These are phyloP conservation scores for Zaprionus inermis DNA, from an alignment of 1,140 invertebrate species.

Conservation along the genomic window DNA sequence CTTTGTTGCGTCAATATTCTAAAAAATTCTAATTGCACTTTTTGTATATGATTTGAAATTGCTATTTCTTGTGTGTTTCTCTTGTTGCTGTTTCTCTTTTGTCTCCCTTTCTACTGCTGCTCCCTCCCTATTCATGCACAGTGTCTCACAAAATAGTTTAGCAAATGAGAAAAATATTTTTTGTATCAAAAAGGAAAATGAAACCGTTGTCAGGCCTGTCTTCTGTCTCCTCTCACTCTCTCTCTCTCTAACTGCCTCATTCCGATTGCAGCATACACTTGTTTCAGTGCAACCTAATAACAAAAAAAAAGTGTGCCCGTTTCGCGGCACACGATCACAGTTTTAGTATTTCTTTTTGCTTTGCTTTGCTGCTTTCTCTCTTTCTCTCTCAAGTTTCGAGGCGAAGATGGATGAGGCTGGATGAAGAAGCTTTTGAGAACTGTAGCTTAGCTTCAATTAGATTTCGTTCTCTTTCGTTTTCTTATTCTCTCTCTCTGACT, in stretches of 20 bases:
- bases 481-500: constrained; percentile 37
- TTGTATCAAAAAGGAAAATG: constrained; percentile 34
- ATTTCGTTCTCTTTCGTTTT: constrained; percentile 14
- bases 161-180: constrained; percentile 18
- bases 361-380: not conserved
- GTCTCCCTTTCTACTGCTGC: constrained; percentile 18
- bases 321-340: not conserved
- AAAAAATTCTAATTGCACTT: constrained; percentile 82
- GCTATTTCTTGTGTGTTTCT: constrained; percentile 49
- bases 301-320: constrained; percentile 25
- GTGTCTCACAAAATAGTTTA: constrained; percentile 17
- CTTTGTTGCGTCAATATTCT: constrained; percentile 69
- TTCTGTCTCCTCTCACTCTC: not conserved
- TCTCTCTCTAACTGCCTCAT: not conserved
- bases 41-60: constrained; percentile 64
- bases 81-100: constrained; percentile 30
- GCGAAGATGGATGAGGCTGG: not conserved
- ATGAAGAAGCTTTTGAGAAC: not conserved
- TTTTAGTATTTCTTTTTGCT: not conserved
- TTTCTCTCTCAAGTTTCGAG: not conserved
- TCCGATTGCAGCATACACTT: not conserved
- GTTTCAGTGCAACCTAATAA: not conserved
- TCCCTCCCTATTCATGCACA: constrained; percentile 29
- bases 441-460: not conserved
- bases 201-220: constrained; percentile 28